Base-by-base conservation (phyloP, 2,888 invertebrate species). In the Achlya flavicornis region DNA sequence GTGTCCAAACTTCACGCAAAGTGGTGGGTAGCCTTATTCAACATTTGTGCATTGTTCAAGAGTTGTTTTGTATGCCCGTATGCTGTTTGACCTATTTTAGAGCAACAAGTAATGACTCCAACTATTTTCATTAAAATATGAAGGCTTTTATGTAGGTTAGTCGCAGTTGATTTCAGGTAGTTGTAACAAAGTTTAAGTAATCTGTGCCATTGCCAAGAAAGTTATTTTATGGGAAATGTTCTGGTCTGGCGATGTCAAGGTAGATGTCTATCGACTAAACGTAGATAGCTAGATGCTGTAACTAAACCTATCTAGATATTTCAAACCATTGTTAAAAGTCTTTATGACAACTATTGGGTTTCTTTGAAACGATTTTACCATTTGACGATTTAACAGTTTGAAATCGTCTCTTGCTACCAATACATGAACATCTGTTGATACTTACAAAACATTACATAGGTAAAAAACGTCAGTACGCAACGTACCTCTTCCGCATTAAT, bases 81-180 rank as follows among this genome's bases (percentile, higher is more conserved):
- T 53, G 53, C 53, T 12, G 61, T 61, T 53, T 61, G 61, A 48
- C 61, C 61, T 35, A 48, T 61, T 61, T 48, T n/a, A 26, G 26
- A 16, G 19, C 60, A 60, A 60, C 43, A 60, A 41, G 58, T 32
- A 58, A 41, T 6, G 43, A 14, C 0, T 19, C 53, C 53, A 60
- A 60, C 60, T 60, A 60, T 60, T 41, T 60, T 43, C 60, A 60
- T 60, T 60, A 60, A 60, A 60, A 60, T 43, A 60, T 26, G 26
- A 38, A 46, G 3, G 19, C 19, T 16, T 26, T 19, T 19, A 53
- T 19, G 2, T 48, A 48, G 48, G 48, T n/a, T 16, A 53, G 53
- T 53, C 16, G 53, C 53, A 19, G 10, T 53, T 19, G 19, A 53
- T 19, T 10, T 19, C 16, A 53, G 19, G n/a, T 19, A 4, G 53